Base-by-base conservation (phyloP, 2,113 vertebrate species). In the Vulpes ferrilata region DNA sequence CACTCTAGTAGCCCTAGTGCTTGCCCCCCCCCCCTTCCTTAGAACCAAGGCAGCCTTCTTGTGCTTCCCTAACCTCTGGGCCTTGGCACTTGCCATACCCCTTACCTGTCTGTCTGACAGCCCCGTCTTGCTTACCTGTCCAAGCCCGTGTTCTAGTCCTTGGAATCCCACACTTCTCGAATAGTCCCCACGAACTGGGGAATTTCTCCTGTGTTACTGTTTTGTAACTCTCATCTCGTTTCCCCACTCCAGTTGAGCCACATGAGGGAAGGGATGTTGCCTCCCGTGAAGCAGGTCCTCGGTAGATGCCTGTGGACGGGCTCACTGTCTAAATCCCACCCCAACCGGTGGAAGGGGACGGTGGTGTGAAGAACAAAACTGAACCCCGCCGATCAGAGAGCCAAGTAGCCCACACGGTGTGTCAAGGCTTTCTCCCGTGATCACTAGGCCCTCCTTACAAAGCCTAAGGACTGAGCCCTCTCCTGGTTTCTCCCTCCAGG, bases 41-140 rank as follows among this genome's bases (percentile, higher is more conserved):
- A 4, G 20, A 48, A 25, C 71, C 43, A 9, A 15, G 5, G 3
- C 22, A 9, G 38, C 67, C 43, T 13, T 2, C 17, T 3, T 8
- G 9, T 19, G 32, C 60, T 27, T 87, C 64, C 59, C 30, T 53
- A 53, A 7, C 71, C 51, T 62, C 51, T 10, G 57, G 8, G 15
- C 51, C 81, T 48, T 9, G n/a, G 6, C 11, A 11, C 0, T 0
- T 81, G 90, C 32, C 17, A 0, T 10, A 0, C 6, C 22, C 64
- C 71, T n/a, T 16, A 1, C 8, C 43, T 60, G 38, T 23, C 1
- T 2, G n/a, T 32, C n/a, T 38, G 16, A 38, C 38, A 38, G 23
- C 53, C 79, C 73, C 53, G 81, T 65, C 60, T 89, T 13, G 0
- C 6, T 20, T 3, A 78, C 84, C 79, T 65, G 32, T 27, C 48